These are phyloP conservation scores for Heteromyza rotundicornis DNA, from an alignment of 2,888 invertebrate genomes.

Conservation along the genomic window DNA sequence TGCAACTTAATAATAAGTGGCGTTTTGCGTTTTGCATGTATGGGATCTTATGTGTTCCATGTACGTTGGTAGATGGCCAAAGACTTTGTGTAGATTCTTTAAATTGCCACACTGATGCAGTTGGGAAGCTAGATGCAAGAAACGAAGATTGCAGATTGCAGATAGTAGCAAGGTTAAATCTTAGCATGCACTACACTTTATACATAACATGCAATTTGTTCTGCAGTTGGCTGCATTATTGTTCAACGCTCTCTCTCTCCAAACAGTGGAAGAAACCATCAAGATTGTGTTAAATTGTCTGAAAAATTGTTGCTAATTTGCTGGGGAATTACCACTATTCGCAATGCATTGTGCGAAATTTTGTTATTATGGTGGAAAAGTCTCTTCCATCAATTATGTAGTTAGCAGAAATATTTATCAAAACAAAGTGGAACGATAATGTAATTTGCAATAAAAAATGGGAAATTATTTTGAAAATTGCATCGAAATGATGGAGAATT, in stretches of 20 bases:
- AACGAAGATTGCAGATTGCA: not conserved
- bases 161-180: not conserved
- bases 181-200: not conserved
- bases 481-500: too few species aligned
- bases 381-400: too few species aligned
- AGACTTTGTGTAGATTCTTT: constrained; percentile 20
- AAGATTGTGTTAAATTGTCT: constrained; percentile 51
- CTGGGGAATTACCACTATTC: too few species aligned
- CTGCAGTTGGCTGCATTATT: not conserved
- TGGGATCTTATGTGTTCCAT: constrained; percentile 40
- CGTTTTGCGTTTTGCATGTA: constrained; percentile 26
- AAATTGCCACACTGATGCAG: not conserved
- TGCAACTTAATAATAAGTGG: constrained; percentile 34
- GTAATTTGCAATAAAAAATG: too few species aligned
- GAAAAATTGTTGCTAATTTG: constrained; percentile 51
- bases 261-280: constrained; percentile 30
- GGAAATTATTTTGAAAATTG: too few species aligned
- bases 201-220: not conserved
- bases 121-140: not conserved
- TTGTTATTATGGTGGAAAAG: too few species aligned
- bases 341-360: too few species aligned
- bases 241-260: too few species aligned
- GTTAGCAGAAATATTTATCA: too few species aligned
- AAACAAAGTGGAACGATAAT: too few species aligned
- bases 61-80: constrained; percentile 12